Evolutionary conservation across 1,140 invertebrate genomes (phyloP).

Genomic region (Solenopsis invicta): DNA sequence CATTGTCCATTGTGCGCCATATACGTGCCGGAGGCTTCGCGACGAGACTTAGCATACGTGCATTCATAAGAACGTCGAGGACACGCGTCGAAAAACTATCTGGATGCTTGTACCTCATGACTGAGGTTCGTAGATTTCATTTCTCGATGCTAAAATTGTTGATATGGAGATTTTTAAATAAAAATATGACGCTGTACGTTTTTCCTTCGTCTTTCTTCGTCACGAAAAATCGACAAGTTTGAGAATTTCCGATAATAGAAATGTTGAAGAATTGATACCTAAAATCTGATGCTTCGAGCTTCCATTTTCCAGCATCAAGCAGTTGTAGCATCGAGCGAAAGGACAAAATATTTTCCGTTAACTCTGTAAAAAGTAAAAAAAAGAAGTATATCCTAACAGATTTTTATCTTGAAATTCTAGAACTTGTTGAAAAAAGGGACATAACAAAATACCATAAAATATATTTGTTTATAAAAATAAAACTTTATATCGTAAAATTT

Average conservation of each 20-base stretch:
- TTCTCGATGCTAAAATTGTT: neutral
- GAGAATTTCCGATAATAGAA: conserved; percentile 9
- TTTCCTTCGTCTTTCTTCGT: neutral
- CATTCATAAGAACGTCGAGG: conserved; percentile 37
- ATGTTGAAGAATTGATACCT: conserved; percentile 23
- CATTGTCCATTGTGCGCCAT: conserved; percentile 71
- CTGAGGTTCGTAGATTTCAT: neutral
- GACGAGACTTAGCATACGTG: conserved; percentile 35
- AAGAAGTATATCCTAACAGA: neutral
- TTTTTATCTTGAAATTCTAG: conserved; percentile 26
- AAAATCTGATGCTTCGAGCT: neutral
- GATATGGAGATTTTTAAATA: neutral
- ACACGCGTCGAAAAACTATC: conserved; percentile 14
- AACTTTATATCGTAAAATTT: neutral
- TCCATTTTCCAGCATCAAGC: neutral
- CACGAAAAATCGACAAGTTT: neutral
- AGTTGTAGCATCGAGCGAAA: conserved; percentile 12
- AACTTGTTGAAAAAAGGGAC: neutral
- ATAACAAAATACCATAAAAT: neutral
- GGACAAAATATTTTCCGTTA: conserved; percentile 26
- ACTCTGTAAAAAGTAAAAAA: conserved; percentile 10
- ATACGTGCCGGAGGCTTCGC: conserved; percentile 23
- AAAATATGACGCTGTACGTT: neutral
- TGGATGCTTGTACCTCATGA: neutral
- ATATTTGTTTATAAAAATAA: neutral